phyloP scores from a whole-genome alignment of 1,140 invertebrate species.

The Tetraneura akinire region DNA sequence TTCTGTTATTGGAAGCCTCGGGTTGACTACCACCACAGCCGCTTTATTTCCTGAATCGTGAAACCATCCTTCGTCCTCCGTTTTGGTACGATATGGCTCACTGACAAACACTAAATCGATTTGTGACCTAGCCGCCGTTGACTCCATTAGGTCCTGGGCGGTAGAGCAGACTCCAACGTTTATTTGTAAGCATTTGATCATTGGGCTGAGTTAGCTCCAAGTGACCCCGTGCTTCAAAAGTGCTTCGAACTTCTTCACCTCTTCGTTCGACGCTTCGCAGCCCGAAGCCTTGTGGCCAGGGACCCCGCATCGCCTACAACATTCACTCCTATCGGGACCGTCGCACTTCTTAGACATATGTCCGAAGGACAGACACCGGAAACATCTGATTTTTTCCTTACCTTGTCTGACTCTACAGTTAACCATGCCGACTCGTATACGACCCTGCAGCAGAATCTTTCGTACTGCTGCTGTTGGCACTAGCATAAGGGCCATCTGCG shows the following conservation, averaged over 20 bases:
- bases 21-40: neutral
- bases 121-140: neutral
- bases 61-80: neutral
- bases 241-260: too few relatives aligned
- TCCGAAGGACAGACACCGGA: too few relatives aligned
- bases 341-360: too few relatives aligned
- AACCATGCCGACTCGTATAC: too few relatives aligned
- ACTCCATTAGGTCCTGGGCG: neutral
- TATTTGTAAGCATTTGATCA: slow-evolving; percentile 24
- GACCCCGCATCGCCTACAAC: too few relatives aligned
- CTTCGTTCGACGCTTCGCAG: too few relatives aligned
- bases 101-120: neutral
- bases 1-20: too few relatives aligned
- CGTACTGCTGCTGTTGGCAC: neutral
- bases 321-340: too few relatives aligned
- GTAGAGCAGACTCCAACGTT: neutral
- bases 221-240: too few relatives aligned
- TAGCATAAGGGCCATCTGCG: neutral
- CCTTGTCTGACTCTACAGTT: too few relatives aligned
- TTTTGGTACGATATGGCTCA: neutral
- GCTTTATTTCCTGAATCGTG: neutral
- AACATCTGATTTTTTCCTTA: too few relatives aligned
- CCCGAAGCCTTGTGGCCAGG: too few relatives aligned
- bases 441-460: neutral
- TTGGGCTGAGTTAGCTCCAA: neutral